A percentile compares a stretch with the other conserved stretches of the same genome.
Conservation (phyloP, 2,113 vertebrate species). For the Rissa tridactyla region DNA sequence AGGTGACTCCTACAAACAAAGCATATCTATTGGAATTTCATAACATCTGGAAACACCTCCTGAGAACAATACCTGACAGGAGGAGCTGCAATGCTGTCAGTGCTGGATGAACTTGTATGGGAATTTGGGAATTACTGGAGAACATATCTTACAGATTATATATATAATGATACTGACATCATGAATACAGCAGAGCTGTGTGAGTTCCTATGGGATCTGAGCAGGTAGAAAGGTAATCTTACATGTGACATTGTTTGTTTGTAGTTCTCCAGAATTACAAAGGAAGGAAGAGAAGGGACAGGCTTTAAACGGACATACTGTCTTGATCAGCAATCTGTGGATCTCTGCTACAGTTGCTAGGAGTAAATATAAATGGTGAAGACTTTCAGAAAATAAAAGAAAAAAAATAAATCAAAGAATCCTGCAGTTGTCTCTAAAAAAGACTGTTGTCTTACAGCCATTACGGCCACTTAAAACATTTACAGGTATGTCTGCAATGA, state of each 20-base stretch:
- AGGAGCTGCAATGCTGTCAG: neutral
- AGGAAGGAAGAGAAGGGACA: neutral
- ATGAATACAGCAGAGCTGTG: neutral
- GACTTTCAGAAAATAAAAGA: neutral
- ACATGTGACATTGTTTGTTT: neutral
- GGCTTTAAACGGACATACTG: neutral
- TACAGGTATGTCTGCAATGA: neutral
- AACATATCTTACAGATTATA: constrained; percentile 8
- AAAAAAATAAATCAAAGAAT: neutral
- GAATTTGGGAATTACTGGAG: constrained; percentile 33
- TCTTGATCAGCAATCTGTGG: neutral
- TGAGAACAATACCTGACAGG: constrained; percentile 25
- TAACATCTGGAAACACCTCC: constrained; percentile 53
- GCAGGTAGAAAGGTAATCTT: neutral
- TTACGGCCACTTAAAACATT: neutral
- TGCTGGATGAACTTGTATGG: neutral
- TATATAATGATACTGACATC: neutral
- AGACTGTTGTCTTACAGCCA: neutral
- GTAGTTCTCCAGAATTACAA: neutral
- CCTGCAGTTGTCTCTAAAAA: neutral
- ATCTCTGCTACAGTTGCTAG: neutral
- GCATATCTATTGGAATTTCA: constrained; percentile 23
- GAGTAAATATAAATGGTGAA: neutral
- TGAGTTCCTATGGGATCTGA: neutral
- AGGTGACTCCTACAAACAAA: constrained; percentile 8